phyloP scores from a whole-genome alignment of 1,140 invertebrate genomes.

The Lepidurus couesii region DNA sequence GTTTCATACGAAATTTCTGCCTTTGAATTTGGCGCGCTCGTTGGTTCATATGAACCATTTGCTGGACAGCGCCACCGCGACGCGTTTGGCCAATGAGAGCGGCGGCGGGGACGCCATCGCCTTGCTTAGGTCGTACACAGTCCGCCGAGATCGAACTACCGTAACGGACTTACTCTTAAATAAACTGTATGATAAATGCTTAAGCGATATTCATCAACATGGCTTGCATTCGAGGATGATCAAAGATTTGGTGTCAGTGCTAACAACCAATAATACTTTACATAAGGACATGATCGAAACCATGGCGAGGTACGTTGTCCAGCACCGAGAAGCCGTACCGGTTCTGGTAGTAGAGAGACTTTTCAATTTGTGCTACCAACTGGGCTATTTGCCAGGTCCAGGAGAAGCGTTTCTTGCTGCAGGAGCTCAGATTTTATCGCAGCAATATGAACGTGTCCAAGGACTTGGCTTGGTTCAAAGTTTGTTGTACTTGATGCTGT shows the following conservation, averaged over 20 bases:
- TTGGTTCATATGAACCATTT: conserved; percentile 2
- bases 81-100: not conserved
- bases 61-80: not conserved
- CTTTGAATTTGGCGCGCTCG: conserved; percentile 42
- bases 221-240: conserved; percentile 13
- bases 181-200: not conserved
- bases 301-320: conserved; percentile 45
- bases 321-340: conserved; percentile 43
- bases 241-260: conserved; percentile 1
- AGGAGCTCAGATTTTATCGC: conserved; percentile 34
- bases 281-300: conserved; percentile 44
- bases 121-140: not conserved
- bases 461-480: conserved; percentile 47
- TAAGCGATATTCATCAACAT: not conserved
- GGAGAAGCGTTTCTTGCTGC: conserved; percentile 34
- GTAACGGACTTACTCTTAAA: conserved; percentile 4
- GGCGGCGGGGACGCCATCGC: not conserved
- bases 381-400: conserved; percentile 47
- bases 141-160: not conserved
- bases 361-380: conserved; percentile 46
- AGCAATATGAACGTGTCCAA: conserved; percentile 41
- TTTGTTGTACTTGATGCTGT: conserved; percentile 48
- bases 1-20: conserved; percentile 38
- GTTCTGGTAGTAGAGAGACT: conserved; percentile 50
- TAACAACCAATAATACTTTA: not conserved